Conservation (phyloP, 2,888 invertebrate genomes). For the Panorpa germanica region DNA sequence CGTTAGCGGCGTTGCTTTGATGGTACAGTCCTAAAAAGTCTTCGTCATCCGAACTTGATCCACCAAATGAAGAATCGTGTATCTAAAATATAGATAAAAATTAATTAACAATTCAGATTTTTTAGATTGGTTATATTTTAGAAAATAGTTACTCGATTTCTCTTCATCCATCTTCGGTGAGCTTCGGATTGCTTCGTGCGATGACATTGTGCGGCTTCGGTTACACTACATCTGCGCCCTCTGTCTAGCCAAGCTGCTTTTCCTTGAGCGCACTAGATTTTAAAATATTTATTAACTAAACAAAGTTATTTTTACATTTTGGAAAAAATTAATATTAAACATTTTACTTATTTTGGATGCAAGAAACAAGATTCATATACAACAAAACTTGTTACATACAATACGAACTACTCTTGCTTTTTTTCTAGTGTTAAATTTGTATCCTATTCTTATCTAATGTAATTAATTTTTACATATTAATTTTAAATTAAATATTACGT, state of each 20-base stretch:
- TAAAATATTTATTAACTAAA: constrained; percentile 8
- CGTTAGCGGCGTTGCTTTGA: constrained; percentile 67
- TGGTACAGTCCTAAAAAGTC: constrained; percentile 49
- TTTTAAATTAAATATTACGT: too few relatives aligned
- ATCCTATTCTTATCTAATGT: neutral
- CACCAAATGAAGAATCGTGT: constrained; percentile 68
- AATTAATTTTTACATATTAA: too few relatives aligned
- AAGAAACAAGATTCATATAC: constrained; percentile 10
- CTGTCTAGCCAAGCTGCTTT: constrained; percentile 69
- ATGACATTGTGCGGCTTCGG: constrained; percentile 42
- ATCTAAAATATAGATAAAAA: constrained; percentile 33
- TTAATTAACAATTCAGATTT: constrained; percentile 6
- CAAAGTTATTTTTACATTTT: constrained; percentile 4
- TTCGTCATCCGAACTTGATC: constrained; percentile 54
- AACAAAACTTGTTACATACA: too few relatives aligned
- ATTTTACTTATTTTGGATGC: neutral
- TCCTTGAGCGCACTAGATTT: constrained; percentile 55
- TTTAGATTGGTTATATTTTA: neutral
- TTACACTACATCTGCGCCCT: constrained; percentile 42
- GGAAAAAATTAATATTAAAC: constrained; percentile 6
- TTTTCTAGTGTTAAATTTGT: neutral
- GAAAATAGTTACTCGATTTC: constrained; percentile 50
- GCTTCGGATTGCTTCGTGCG: constrained; percentile 38
- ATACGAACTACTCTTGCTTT: too few relatives aligned
- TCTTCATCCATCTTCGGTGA: constrained; percentile 65